phyloP scores from a whole-genome alignment of 2,797 vertebrate species.

The Ctenopoma kingsleyae region DNA sequence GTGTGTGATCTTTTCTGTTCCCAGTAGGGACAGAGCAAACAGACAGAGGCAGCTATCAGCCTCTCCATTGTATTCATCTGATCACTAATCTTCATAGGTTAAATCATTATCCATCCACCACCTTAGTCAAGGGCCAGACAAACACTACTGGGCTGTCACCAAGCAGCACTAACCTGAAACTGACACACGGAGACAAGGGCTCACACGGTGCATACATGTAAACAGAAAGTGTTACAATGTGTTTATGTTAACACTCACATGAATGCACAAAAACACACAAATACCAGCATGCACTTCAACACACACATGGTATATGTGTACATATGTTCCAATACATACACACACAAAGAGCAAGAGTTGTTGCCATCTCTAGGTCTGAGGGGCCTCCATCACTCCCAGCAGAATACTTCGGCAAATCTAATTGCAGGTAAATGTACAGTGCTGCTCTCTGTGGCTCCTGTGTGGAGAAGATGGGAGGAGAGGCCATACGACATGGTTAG shows the following conservation, averaged over 20 bases:
- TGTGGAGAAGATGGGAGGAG: conserved; percentile 78
- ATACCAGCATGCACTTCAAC: neutral
- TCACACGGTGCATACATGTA: neutral
- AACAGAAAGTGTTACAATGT: conserved; percentile 3
- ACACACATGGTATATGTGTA: neutral
- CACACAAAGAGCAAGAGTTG: conserved; percentile 43
- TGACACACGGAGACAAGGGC: neutral
- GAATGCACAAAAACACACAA: conserved; percentile 11
- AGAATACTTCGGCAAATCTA: conserved; percentile 80
- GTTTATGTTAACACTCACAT: neutral
- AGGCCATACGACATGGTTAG: conserved; percentile 83
- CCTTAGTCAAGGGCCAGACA: conserved; percentile 71
- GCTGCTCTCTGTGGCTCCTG: conserved; percentile 76
- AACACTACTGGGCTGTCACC: conserved; percentile 76
- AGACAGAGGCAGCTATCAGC: conserved; percentile 78
- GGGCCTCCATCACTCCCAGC: conserved; percentile 80
- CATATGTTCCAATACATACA: neutral
- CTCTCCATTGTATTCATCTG: conserved; percentile 79
- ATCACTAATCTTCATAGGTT: conserved; percentile 83
- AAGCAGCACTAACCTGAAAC: conserved; percentile 45
- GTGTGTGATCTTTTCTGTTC: conserved; percentile 67
- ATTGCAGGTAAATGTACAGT: conserved; percentile 85
- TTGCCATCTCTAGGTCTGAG: conserved; percentile 67
- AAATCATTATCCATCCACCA: conserved; percentile 82
- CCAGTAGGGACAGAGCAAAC: conserved; percentile 76